Base-by-base conservation (phyloP, 2,888 invertebrate genomes). In the Rhopalosiphum nymphaeae region DNA sequence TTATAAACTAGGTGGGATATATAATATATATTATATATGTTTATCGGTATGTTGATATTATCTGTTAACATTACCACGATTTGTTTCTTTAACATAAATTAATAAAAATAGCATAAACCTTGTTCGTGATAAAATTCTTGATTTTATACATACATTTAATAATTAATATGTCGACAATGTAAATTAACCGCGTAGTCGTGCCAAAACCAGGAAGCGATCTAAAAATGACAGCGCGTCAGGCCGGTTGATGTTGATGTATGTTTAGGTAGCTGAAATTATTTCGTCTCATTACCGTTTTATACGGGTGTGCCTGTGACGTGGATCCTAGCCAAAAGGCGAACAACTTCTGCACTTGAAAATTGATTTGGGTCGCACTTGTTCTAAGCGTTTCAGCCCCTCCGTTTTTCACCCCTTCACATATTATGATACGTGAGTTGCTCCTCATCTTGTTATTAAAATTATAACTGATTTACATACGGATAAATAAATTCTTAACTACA, bases 271-370 rank as follows among this genome's bases (percentile, higher is more conserved):
- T 53, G 93, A 86, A 94, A 94, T 94, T 94, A 94, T 94, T 94
- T 94, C 93, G 93, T 94, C 93, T 94, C 93, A 94, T 94, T 94
- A 94, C 93, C 93, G 57, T 90, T 90, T 90, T 61, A 85, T 56
- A 61, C 42, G 61, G 21, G 93, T 42, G 93, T 94, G 93, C 36
- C 93, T 49, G 49, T 94, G 93, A 94, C 93, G 86, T 57, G 93
- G 57, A 94, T 94, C 85, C 90, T 90, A 86, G 93, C 90, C 90
- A 90, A 90, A 94, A 94, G 90, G 93, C 93, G 90, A 61, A 86
- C 89, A 94, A 94, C 93, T 85, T 86, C 90, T 94, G 93, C 89
- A 90, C 93, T 94, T 94, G 93, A 94, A 94, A 94, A 90, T 94
- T 94, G 93, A 94, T 94, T 94, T 94, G 90, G 93, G 93, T 90